phyloP scores from a whole-genome alignment of 2,888 invertebrate species.

The Stenodema calcarata region DNA sequence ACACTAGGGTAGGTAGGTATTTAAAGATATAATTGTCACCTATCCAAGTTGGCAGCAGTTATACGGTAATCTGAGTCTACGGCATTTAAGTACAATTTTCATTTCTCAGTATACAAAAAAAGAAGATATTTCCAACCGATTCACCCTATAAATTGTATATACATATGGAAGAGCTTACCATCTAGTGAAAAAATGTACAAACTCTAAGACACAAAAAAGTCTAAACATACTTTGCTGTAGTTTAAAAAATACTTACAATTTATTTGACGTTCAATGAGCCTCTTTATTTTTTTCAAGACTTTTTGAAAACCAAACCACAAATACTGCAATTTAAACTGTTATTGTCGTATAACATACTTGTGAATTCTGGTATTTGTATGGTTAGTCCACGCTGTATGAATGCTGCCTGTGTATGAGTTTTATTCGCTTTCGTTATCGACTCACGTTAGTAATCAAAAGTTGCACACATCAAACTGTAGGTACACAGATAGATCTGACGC shows the following conservation, averaged over 20 bases:
- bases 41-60: constrained; percentile 12
- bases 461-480: no score
- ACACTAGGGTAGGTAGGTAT: constrained; percentile 14
- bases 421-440: no score
- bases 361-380: no score
- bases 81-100: constrained; percentile 13
- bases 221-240: neutral
- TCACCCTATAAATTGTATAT: neutral
- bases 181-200: constrained; percentile 37
- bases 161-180: constrained; percentile 49
- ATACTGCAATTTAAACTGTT: neutral
- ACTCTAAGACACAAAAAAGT: neutral
- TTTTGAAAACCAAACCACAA: neutral
- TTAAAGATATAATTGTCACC: constrained; percentile 40
- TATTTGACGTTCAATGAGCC: constrained; percentile 34
- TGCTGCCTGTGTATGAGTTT: no score
- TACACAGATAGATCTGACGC: no score
- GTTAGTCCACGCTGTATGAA: no score
- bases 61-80: constrained; percentile 42
- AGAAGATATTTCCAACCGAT: constrained; percentile 35
- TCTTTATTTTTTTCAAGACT: neutral
- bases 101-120: constrained; percentile 12
- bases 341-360: constrained; percentile 12
- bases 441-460: no score
- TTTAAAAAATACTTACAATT: constrained; percentile 31